These are phyloP conservation scores for Chiroxiphia lanceolata DNA, from an alignment of 2,797 vertebrate species.

Conservation along the genomic window DNA sequence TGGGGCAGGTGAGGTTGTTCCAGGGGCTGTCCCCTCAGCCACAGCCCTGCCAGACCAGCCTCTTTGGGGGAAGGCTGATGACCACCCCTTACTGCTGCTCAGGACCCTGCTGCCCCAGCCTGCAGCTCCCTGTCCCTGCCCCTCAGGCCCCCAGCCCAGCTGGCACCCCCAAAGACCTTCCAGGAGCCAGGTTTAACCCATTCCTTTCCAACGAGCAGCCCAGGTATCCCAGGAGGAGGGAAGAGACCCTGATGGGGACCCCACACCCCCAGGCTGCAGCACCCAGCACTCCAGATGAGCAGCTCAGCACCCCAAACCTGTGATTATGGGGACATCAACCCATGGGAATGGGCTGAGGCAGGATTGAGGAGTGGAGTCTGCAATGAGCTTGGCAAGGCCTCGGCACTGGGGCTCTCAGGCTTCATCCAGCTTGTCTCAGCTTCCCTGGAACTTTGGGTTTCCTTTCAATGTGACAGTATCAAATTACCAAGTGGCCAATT, in stretches of 20 bases:
- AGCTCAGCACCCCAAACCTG: background rate
- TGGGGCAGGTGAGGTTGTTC: background rate
- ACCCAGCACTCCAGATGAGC: background rate
- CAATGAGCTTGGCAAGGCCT: too few species aligned
- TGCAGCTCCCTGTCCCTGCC: background rate
- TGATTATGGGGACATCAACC: fast-evolving
- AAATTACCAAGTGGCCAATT: background rate
- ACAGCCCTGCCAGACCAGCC: background rate
- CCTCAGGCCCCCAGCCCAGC: background rate
- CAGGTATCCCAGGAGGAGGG: background rate
- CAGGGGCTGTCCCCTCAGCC: background rate
- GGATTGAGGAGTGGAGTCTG: background rate
- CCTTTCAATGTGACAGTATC: background rate
- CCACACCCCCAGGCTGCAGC: background rate
- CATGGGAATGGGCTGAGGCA: fast-evolving
- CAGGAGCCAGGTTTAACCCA: background rate
- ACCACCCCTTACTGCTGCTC: background rate
- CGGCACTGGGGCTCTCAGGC: too few species aligned
- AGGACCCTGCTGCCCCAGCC: background rate
- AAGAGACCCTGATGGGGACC: background rate
- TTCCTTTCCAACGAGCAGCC: background rate
- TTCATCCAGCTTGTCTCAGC: background rate
- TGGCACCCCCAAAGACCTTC: background rate
- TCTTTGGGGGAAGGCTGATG: too few species aligned
- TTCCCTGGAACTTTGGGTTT: background rate